These are phyloP conservation scores for Laspeyria flexula DNA, from an alignment of 2,888 invertebrate species.

Conservation along the genomic window DNA sequence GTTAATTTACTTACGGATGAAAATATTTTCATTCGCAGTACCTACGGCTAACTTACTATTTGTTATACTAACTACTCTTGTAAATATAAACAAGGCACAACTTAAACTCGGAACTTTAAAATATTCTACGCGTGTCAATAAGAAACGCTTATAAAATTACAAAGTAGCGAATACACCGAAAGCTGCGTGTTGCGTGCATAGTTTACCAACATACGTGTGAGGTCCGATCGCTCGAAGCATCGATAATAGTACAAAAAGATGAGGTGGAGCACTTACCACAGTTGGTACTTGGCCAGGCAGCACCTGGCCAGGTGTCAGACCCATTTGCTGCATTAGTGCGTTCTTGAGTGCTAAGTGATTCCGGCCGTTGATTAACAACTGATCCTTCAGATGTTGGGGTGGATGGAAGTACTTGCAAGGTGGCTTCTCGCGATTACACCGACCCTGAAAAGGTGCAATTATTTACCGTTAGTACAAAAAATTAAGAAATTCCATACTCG, in stretches of 20 bases:
- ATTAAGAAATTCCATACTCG: background rate
- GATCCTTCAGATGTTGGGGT: constrained; percentile 99
- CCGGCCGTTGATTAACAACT: constrained; percentile 99
- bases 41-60: constrained; percentile 28
- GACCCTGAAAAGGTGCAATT: constrained; percentile 91
- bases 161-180: constrained; percentile 78
- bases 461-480: constrained; percentile 9
- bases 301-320: constrained; percentile 96
- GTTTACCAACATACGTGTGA: constrained; percentile 61
- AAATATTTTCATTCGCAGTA: constrained; percentile 43
- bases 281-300: constrained; percentile 97
- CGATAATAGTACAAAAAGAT: constrained; percentile 30
- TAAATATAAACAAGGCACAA: constrained; percentile 62
- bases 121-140: constrained; percentile 67
- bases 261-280: constrained; percentile 90
- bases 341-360: constrained; percentile 99
- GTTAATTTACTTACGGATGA: constrained; percentile 48
- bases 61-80: constrained; percentile 23
- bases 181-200: constrained; percentile 81
- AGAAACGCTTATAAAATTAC: constrained; percentile 67
- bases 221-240: constrained; percentile 82
- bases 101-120: constrained; percentile 66
- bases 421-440: constrained; percentile 99
- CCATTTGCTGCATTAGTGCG: constrained; percentile 98
- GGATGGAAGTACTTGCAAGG: constrained; percentile 99